phyloP scores from a whole-genome alignment of 1,140 invertebrate species.

The Drosophila navojoa region DNA sequence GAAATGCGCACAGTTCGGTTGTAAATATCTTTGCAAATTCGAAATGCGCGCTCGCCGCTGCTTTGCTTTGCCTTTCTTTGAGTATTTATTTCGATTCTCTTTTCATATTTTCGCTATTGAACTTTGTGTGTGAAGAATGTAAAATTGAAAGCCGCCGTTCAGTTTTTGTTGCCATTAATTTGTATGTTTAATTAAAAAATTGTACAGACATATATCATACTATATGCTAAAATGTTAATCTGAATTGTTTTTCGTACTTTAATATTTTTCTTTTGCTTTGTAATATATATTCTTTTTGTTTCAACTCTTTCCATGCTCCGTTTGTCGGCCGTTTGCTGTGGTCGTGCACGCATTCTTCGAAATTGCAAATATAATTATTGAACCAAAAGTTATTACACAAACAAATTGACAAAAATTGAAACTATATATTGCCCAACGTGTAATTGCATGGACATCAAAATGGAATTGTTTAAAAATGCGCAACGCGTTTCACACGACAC shows the following conservation, averaged over 20 bases:
- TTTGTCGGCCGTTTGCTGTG: slow-evolving; percentile 44
- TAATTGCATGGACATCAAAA: slow-evolving; percentile 43
- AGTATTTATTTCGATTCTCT: neutral
- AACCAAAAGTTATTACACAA: slow-evolving; percentile 31
- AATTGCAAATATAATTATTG: slow-evolving; percentile 59
- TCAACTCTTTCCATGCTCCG: slow-evolving; percentile 35
- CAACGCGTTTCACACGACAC: slow-evolving; percentile 49
- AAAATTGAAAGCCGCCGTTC: slow-evolving; percentile 78
- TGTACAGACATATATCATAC: slow-evolving; percentile 81
- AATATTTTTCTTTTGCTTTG: slow-evolving; percentile 20
- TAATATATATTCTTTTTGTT: slow-evolving; percentile 25
- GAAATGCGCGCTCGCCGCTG: slow-evolving; percentile 33
- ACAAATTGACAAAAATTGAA: slow-evolving; percentile 2
- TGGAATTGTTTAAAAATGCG: slow-evolving; percentile 69
- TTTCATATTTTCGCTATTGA: slow-evolving; percentile 35
- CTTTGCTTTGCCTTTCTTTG: neutral
- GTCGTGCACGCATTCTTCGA: slow-evolving; percentile 57
- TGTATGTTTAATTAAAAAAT: slow-evolving; percentile 80
- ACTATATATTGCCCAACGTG: slow-evolving; percentile 41
- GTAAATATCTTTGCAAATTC: slow-evolving; percentile 49
- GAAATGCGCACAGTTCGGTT: slow-evolving; percentile 5
- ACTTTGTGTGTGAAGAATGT: slow-evolving; percentile 21
- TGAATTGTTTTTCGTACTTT: slow-evolving; percentile 41
- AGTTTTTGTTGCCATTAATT: slow-evolving; percentile 82
- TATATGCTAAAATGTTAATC: slow-evolving; percentile 72